Percentiles rank a stretch among this genome's conserved stretches.
These are phyloP conservation scores for Bostrychus sinensis DNA, from an alignment of 2,113 vertebrate genomes.

Conservation along the genomic window DNA sequence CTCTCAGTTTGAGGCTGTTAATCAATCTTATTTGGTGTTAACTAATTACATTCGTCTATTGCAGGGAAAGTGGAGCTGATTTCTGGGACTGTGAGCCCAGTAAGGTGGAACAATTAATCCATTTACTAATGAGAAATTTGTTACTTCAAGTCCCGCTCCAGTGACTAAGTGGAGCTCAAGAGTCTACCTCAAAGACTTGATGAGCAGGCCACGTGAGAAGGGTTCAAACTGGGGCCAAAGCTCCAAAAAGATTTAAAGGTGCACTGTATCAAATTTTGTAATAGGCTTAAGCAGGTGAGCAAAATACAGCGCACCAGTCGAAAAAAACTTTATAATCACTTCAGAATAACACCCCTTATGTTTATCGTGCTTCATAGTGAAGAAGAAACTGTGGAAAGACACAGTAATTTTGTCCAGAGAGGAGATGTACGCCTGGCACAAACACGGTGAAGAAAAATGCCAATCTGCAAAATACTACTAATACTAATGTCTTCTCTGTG, in stretches of 20 bases:
- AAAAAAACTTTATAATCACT: no score
- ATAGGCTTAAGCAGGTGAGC: not conserved
- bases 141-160: slow-evolving; percentile 6
- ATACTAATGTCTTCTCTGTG: no score
- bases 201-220: not conserved
- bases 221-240: not conserved
- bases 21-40: slow-evolving; percentile 59
- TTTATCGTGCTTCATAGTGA: no score
- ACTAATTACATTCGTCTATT: slow-evolving; percentile 57
- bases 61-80: slow-evolving; percentile 28
- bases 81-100: slow-evolving; percentile 32
- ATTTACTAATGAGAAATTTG: slow-evolving; percentile 52
- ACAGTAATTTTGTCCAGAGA: no score
- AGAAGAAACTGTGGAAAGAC: no score
- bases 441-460: no score
- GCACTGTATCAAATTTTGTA: not conserved
- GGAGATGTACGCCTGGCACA: no score
- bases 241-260: not conserved
- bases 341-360: no score
- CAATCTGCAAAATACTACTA: no score
- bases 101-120: slow-evolving; percentile 47
- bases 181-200: not conserved
- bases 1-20: slow-evolving; percentile 51
- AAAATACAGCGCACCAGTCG: no score
- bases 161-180: slow-evolving; percentile 5